phyloP scores from a whole-genome alignment of 1,140 invertebrate genomes.

The Dufourea novaeangliae region DNA sequence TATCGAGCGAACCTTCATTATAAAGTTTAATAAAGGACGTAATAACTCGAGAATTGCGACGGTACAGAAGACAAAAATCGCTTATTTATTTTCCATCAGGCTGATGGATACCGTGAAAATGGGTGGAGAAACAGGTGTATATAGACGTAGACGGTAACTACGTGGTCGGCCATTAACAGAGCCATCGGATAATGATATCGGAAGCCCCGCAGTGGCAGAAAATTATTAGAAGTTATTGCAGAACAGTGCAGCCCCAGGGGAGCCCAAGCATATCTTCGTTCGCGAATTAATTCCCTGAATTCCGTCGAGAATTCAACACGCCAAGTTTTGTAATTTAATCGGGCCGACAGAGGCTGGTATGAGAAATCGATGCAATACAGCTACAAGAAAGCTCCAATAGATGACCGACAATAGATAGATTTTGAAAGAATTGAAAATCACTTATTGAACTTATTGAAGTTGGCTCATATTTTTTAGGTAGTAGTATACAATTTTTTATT shows the following conservation, averaged over 20 bases:
- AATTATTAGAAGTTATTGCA: slow-evolving; percentile 66
- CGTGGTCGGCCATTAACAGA: slow-evolving; percentile 17
- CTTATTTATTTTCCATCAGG: not conserved
- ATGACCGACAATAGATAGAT: not conserved
- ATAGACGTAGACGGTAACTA: not conserved
- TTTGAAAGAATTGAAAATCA: not conserved
- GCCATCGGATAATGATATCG: slow-evolving; percentile 29
- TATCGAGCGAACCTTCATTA: not conserved
- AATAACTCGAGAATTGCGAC: not conserved
- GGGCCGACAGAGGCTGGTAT: not conserved
- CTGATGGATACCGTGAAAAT: not conserved
- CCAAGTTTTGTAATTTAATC: slow-evolving; percentile 65
- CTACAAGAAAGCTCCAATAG: not conserved
- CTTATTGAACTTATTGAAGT: no score
- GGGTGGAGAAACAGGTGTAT: no score
- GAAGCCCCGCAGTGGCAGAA: slow-evolving; percentile 32
- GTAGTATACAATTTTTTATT: no score
- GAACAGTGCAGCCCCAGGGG: slow-evolving; percentile 44
- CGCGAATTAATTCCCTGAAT: slow-evolving; percentile 61
- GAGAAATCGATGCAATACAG: slow-evolving; percentile 21
- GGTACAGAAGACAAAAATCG: not conserved
- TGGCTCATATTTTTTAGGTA: no score
- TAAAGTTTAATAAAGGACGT: not conserved
- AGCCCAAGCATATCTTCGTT: slow-evolving; percentile 38
- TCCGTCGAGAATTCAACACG: slow-evolving; percentile 33